These are phyloP conservation scores for Steatornis caripensis DNA, from an alignment of 2,113 vertebrate species.

Conservation along the genomic window DNA sequence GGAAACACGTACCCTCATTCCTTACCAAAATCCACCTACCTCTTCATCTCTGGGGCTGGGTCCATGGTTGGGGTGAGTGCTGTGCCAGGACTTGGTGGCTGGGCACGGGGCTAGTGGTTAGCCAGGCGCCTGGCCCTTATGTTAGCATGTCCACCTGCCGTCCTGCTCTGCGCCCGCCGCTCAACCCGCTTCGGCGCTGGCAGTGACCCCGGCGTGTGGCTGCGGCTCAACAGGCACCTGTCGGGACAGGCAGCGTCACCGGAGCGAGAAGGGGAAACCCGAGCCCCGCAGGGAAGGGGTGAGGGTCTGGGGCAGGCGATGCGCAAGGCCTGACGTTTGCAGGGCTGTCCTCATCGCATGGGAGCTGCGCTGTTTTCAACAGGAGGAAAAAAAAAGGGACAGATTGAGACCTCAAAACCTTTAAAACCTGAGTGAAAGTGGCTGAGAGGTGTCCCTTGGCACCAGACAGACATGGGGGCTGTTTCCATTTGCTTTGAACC, in stretches of 20 bases:
- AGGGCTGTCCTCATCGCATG: background rate
- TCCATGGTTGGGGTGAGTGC: background rate
- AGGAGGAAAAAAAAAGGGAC: background rate
- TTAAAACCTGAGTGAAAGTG: background rate
- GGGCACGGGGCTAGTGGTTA: background rate
- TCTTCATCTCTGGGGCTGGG: background rate
- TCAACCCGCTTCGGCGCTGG: background rate
- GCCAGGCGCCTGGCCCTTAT: background rate
- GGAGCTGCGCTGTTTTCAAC: background rate
- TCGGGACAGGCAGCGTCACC: background rate
- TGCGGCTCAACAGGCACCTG: background rate
- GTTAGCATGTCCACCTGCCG: background rate
- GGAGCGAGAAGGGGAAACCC: background rate
- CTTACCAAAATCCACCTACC: background rate
- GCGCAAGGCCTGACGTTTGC: background rate
- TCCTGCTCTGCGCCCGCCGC: background rate
- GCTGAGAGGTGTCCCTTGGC: background rate
- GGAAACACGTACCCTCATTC: accelerated
- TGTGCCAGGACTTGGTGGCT: accelerated
- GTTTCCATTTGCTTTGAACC: background rate
- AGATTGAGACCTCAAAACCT: background rate
- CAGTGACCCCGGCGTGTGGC: background rate
- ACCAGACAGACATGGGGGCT: accelerated
- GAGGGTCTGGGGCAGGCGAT: background rate
- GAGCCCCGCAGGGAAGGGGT: background rate